Conservation (phyloP, 2,113 vertebrate species). For the Oryzias melastigma region DNA sequence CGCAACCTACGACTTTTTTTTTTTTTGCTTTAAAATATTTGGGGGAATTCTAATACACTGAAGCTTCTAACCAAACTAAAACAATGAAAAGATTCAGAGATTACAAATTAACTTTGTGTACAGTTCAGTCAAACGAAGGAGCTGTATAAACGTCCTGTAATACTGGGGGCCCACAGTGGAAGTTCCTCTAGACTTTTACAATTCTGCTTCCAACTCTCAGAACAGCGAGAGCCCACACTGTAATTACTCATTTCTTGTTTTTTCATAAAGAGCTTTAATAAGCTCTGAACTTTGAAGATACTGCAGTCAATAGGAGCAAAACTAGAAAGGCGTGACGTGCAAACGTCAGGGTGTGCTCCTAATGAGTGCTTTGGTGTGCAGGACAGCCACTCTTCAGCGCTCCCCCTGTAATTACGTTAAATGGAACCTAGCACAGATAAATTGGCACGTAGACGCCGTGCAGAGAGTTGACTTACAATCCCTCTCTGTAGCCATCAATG, state of each 20-base stretch:
- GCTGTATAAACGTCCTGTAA: too few species aligned
- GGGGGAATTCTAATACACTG: too few species aligned
- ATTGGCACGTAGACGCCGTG: background rate
- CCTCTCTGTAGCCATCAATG: constrained; percentile 98
- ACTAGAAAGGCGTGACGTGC: background rate
- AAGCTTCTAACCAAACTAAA: too few species aligned
- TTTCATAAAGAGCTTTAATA: background rate
- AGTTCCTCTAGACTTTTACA: too few species aligned
- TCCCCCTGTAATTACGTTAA: background rate
- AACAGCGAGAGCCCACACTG: too few species aligned
- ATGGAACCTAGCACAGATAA: background rate
- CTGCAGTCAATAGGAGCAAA: background rate
- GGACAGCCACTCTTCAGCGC: background rate
- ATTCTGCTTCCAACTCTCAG: too few species aligned
- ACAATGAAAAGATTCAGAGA: too few species aligned
- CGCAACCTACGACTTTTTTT: too few species aligned
- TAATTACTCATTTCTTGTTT: background rate
- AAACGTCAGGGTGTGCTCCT: background rate
- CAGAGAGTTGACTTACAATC: constrained; percentile 87
- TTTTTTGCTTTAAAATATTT: too few species aligned
- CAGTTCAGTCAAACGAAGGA: too few species aligned
- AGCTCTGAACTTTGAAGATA: background rate
- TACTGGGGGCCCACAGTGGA: too few species aligned
- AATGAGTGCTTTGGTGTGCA: constrained; percentile 1
- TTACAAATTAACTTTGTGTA: too few species aligned